Conservation (phyloP, 2,113 vertebrate genomes). For the Spermophilus dauricus region DNA sequence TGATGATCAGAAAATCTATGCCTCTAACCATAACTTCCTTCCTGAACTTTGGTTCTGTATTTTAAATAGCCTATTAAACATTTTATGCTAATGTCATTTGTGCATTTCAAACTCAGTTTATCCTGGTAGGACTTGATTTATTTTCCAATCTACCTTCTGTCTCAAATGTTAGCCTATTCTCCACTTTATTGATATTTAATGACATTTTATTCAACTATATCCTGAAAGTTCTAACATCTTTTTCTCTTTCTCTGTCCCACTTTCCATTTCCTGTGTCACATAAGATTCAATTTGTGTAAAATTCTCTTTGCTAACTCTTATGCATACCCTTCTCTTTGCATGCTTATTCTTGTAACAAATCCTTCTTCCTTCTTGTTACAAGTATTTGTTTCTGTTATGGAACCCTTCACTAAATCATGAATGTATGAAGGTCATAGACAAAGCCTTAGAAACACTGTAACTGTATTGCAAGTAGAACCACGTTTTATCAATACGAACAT, state of each 20-base stretch:
- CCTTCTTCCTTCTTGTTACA: neutral
- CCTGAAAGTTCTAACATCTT: neutral
- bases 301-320: neutral
- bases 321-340: neutral
- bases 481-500: neutral
- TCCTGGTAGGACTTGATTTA: neutral
- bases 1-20: neutral
- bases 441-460: neutral
- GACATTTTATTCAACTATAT: neutral
- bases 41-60: neutral
- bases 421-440: neutral
- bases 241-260: neutral
- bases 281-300: neutral
- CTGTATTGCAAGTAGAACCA: neutral
- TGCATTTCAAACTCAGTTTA: neutral
- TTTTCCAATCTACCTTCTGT: neutral
- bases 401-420: neutral
- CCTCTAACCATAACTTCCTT: neutral
- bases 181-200: neutral
- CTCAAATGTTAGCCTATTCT: neutral
- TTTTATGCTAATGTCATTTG: neutral
- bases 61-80: neutral
- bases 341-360: neutral
- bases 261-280: neutral
- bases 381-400: neutral